These are phyloP conservation scores for Idaea straminata DNA, from an alignment of 2,888 invertebrate genomes.

Conservation along the genomic window DNA sequence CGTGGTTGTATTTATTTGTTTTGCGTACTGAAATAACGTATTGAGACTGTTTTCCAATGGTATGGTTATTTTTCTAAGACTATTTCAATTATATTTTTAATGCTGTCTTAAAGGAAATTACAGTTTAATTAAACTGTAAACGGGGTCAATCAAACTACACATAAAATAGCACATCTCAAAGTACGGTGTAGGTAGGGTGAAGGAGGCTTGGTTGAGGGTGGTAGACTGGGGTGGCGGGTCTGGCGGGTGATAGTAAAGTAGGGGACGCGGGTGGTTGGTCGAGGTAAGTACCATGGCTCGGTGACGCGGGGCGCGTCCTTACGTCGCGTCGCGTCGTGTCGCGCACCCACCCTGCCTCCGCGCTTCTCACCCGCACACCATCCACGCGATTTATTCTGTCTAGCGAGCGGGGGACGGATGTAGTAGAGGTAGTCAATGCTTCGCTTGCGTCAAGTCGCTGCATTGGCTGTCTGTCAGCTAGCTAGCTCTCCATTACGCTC, in stretches of 20 bases:
- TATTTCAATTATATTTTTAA: not conserved
- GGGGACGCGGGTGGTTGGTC: not conserved
- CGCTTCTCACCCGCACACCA: slow-evolving; percentile 35
- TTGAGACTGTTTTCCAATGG: not conserved
- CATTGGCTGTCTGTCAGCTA: slow-evolving; percentile 32
- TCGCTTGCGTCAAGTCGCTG: slow-evolving; percentile 48
- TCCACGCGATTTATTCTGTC: slow-evolving; percentile 70
- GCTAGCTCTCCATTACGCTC: slow-evolving; percentile 14
- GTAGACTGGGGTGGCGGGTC: slow-evolving; percentile 30
- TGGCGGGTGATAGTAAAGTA: slow-evolving; percentile 6
- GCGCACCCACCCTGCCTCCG: slow-evolving; percentile 9
- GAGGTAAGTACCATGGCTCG: slow-evolving; percentile 17
- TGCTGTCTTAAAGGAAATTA: not conserved
- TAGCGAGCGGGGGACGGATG: slow-evolving; percentile 50
- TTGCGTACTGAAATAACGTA: not conserved
- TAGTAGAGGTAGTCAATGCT: slow-evolving; percentile 52
- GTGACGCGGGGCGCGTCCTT: slow-evolving; percentile 15
- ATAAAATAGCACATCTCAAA: slow-evolving; percentile 12
- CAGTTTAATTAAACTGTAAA: slow-evolving; percentile 7
- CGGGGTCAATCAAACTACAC: slow-evolving; percentile 10
- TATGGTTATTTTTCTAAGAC: not conserved
- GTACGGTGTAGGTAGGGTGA: slow-evolving; percentile 28
- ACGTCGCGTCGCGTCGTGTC: slow-evolving; percentile 14
- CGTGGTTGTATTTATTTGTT: slow-evolving; percentile 15
- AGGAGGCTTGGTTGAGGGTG: slow-evolving; percentile 32